Evolutionary conservation across 2,113 vertebrate genomes (phyloP).

Genomic region (Pogonocichla stellata): DNA sequence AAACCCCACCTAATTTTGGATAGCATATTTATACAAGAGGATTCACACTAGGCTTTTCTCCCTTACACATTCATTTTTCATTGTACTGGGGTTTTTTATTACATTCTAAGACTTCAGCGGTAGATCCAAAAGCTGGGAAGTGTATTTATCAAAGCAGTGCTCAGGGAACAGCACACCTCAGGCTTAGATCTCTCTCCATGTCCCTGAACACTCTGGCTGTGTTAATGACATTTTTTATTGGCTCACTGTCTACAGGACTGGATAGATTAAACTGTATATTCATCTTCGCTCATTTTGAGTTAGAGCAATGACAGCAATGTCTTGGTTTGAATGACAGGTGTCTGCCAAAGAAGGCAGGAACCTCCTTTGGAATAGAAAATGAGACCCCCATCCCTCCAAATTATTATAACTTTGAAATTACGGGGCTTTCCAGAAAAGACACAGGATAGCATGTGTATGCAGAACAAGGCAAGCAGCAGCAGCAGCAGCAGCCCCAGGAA

Average conservation of each 20-base stretch:
- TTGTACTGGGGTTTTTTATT: not conserved
- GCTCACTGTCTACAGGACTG: not conserved
- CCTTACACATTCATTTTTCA: not conserved
- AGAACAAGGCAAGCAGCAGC: not conserved
- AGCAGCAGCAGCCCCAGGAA: accelerated
- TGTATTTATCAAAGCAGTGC: not conserved
- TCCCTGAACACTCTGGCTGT: not conserved
- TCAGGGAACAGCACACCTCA: not conserved
- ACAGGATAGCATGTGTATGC: accelerated
- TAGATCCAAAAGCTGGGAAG: not conserved
- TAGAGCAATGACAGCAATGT: not conserved
- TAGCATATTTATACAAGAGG: not conserved
- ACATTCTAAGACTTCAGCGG: not conserved
- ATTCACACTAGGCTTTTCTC: not conserved
- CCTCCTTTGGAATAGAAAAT: not conserved
- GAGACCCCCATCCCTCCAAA: not conserved
- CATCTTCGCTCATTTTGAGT: not conserved
- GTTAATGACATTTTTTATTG: not conserved
- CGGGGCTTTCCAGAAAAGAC: accelerated
- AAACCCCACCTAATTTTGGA: not conserved
- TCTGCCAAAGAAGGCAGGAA: not conserved
- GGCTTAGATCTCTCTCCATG: not conserved
- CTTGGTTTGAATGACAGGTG: not conserved
- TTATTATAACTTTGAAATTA: not conserved
- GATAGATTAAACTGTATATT: not conserved